Evolutionary conservation across 2,888 invertebrate species (phyloP).

Genomic region (Nasonia oneida): DNA sequence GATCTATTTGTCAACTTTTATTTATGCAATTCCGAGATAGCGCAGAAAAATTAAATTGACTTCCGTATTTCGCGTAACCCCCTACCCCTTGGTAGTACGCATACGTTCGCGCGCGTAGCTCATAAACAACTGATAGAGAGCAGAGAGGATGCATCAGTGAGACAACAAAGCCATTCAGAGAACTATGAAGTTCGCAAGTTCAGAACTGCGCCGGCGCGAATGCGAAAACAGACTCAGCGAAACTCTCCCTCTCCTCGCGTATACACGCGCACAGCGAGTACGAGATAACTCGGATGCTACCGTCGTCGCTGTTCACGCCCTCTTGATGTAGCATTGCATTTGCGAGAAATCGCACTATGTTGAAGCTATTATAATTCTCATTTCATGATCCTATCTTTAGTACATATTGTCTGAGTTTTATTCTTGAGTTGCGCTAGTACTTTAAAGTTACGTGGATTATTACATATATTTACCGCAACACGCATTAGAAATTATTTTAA

Average conservation of each 20-base stretch:
- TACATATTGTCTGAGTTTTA: not conserved
- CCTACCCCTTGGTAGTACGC: not conserved
- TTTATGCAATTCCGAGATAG: not conserved
- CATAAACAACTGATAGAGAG: not conserved
- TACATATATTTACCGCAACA: too few relatives aligned
- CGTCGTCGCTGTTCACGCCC: not conserved
- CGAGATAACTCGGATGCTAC: constrained; percentile 21
- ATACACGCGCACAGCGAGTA: not conserved
- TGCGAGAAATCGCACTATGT: not conserved
- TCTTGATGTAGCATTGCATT: not conserved
- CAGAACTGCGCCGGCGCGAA: constrained; percentile 23
- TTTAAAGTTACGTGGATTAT: not conserved
- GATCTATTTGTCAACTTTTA: not conserved
- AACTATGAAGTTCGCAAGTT: constrained; percentile 17
- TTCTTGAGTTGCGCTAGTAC: not conserved
- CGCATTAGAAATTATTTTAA: not conserved
- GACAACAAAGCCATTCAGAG: constrained; percentile 27
- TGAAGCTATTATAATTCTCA: not conserved
- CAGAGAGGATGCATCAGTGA: constrained; percentile 9
- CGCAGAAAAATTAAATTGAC: not conserved
- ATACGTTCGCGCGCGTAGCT: not conserved
- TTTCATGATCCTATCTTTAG: not conserved
- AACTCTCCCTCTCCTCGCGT: not conserved
- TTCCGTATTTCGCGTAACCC: not conserved
- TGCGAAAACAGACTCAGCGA: not conserved